Evolutionary conservation across 2,888 invertebrate genomes (phyloP).

Genomic region (Resseliella maxima): DNA sequence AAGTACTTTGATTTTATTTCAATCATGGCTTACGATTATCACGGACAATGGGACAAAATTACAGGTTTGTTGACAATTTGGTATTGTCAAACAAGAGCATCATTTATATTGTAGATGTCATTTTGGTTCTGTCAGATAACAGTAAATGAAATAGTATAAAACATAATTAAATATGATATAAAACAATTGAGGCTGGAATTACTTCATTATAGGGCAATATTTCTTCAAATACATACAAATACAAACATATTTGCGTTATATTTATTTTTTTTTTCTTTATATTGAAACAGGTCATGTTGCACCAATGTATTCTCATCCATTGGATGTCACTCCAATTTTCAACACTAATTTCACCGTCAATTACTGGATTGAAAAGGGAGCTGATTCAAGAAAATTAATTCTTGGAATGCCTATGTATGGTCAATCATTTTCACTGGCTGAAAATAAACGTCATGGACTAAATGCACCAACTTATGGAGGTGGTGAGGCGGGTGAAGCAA

Average conservation of each 20-base stretch:
- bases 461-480: constrained; percentile 86
- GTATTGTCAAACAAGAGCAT: no score
- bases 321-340: constrained; percentile 79
- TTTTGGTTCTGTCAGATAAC: constrained; percentile 6
- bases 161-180: no score
- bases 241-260: not conserved
- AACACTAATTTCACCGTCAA: constrained; percentile 89
- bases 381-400: constrained; percentile 80
- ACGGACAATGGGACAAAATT: constrained; percentile 91
- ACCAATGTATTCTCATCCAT: constrained; percentile 83
- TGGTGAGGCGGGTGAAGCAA: constrained; percentile 89
- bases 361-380: constrained; percentile 87
- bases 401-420: constrained; percentile 92
- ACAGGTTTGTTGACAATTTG: constrained; percentile 69
- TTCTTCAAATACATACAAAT: no score
- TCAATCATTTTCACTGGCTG: constrained; percentile 85
- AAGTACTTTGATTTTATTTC: constrained; percentile 88
- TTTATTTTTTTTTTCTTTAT: not conserved
- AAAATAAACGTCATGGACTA: constrained; percentile 73
- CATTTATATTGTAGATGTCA: not conserved
- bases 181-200: no score
- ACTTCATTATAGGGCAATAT: no score
- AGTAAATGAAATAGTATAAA: no score
- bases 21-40: constrained; percentile 91
- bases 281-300: constrained; percentile 79